These are phyloP conservation scores for Piprites chloris DNA, from an alignment of 2,113 vertebrate genomes.

Conservation along the genomic window DNA sequence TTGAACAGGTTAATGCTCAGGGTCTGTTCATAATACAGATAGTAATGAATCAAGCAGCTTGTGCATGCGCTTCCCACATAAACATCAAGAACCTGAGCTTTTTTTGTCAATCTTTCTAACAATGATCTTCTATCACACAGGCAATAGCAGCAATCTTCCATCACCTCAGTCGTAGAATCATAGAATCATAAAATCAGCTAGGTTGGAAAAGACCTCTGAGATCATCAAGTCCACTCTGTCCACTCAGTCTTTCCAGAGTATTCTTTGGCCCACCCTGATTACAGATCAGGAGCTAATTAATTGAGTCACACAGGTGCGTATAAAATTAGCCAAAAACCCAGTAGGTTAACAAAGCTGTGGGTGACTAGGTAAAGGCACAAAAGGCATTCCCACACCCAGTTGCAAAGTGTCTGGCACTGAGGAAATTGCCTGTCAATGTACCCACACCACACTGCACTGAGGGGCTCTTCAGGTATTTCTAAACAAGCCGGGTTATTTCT, in stretches of 20 bases:
- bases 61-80: not conserved
- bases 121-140: not conserved
- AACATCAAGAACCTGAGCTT: not conserved
- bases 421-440: rapidly evolving
- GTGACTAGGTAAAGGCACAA: not conserved
- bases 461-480: not conserved
- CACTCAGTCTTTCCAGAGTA: not conserved
- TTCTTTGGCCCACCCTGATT: not conserved
- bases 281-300: not conserved
- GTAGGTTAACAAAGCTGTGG: not conserved
- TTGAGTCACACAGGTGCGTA: not conserved
- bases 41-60: slow-evolving; percentile 1
- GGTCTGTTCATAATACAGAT: slow-evolving; percentile 18
- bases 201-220: too few relatives aligned
- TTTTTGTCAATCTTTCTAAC: not conserved
- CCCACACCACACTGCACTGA: not conserved
- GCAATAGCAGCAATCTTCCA: not conserved
- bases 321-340: not conserved
- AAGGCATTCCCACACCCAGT: not conserved
- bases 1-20: slow-evolving; percentile 28
- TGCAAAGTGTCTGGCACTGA: not conserved
- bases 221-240: too few relatives aligned
- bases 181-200: too few relatives aligned
- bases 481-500: not conserved
- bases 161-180: too few relatives aligned